Base-by-base conservation (phyloP, 2,797 vertebrate genomes). In the Esox lucius region DNA sequence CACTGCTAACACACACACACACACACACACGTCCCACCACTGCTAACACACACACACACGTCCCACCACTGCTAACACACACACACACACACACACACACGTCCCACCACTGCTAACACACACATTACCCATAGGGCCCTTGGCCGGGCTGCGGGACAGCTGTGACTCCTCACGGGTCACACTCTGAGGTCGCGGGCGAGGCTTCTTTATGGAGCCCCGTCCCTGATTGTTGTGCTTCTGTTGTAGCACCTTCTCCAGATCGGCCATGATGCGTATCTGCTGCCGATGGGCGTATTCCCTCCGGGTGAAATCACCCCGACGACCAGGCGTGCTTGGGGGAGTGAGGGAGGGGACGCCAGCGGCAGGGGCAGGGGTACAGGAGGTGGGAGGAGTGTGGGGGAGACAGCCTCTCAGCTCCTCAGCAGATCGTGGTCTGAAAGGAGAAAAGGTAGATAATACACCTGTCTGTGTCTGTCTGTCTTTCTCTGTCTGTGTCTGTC, bases 231-330 rank as follows among this genome's bases (percentile, higher is more conserved):
- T 69, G 0, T 85, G n/a, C 80, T 94, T 96, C 84, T 90, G 94
- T 68, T 91, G 90, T 72, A 98, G 91, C 75, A 95, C 93, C 89
- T 96, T 97, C 72, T 95, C 96, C 56, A 98, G 84, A 80, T 98
- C 95, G 0, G 94, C 93, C 96, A 98, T 97, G 39, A 98, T 85
- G 87, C 91, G 94, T 48, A 98, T 93, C 83, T 97, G 96, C 0
- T 96, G 95, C 1, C 96, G 86, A 3, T 91, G 83, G 2, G 93
- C 91, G 0, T 97, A 95, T 82, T 97, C 96, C 0, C 71, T 87
- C 51, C 93, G 87, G 0, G 96, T 97, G 86, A 98, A 97, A 1
- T 92, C 93, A 0, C 94, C 96, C 0, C 95, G 87, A 12, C 94
- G 91, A 28, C 59, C 86, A 0, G 91, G 92, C 1, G 93, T 93